Conservation (phyloP, 2,888 invertebrate species). For the Chaetogeoica ovagalla region DNA sequence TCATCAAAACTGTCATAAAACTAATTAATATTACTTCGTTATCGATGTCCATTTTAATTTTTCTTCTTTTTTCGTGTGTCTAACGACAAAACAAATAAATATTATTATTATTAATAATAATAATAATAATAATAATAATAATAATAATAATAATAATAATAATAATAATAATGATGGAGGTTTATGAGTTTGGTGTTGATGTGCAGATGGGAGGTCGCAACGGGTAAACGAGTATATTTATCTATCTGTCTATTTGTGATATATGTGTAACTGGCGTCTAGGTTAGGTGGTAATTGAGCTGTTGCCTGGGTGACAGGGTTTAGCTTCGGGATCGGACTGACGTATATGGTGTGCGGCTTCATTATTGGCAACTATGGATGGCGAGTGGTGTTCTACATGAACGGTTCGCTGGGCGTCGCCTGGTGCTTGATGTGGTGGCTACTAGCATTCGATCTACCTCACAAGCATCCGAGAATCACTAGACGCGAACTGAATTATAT, state of each 20-base stretch:
- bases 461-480: constrained; percentile 70
- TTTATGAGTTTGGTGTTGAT: constrained; percentile 44
- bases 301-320: constrained; percentile 63
- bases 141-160: constrained; percentile 6
- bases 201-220: constrained; percentile 52
- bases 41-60: neutral
- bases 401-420: constrained; percentile 67
- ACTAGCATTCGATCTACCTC: constrained; percentile 70
- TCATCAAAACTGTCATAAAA: neutral
- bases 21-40: neutral
- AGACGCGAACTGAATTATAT: constrained; percentile 69
- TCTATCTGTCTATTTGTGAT: constrained; percentile 53
- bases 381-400: constrained; percentile 72
- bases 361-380: constrained; percentile 71
- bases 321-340: constrained; percentile 74
- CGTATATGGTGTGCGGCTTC: constrained; percentile 72
- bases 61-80: neutral
- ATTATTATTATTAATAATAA: too few relatives aligned
- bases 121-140: too few relatives aligned
- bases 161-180: constrained; percentile 12
- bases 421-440: constrained; percentile 74
- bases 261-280: constrained; percentile 52
- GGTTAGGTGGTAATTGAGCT: constrained; percentile 55
- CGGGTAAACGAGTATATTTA: constrained; percentile 51
- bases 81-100: too few relatives aligned